Conservation (phyloP, 2,113 vertebrate species). For the Channa argus region DNA sequence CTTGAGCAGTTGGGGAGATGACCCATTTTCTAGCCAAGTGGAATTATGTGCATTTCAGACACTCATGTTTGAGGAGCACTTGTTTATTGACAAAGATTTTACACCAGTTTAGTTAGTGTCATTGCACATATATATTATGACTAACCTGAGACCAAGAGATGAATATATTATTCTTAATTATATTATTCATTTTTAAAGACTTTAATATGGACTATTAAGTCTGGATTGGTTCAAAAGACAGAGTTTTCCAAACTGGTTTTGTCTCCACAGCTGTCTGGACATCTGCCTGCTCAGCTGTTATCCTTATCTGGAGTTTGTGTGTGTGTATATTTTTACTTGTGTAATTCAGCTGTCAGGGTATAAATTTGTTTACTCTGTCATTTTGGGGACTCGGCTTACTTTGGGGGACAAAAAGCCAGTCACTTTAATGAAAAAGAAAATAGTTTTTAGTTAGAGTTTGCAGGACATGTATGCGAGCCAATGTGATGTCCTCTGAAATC, state of each 20-base stretch:
- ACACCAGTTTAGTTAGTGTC: slow-evolving; percentile 4
- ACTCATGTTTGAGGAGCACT: slow-evolving; percentile 21
- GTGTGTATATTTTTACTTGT: background rate
- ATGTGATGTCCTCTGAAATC: no score
- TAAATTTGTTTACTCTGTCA: background rate
- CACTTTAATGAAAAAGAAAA: no score
- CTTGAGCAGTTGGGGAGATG: slow-evolving; percentile 49
- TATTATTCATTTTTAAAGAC: slow-evolving; percentile 36
- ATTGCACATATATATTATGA: background rate
- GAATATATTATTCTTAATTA: slow-evolving; percentile 46
- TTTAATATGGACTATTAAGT: slow-evolving; percentile 9
- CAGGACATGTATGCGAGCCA: no score
- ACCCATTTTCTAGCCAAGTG: slow-evolving; percentile 61
- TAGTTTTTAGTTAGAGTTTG: no score
- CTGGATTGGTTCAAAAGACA: slow-evolving; percentile 39
- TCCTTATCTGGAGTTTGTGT: background rate
- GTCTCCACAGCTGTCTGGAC: slow-evolving; percentile 62
- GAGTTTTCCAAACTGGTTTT: slow-evolving; percentile 39
- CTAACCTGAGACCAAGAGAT: slow-evolving; percentile 35
- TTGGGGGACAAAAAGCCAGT: background rate
- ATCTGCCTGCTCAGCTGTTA: slow-evolving; percentile 65
- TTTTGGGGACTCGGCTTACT: background rate
- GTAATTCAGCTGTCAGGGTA: background rate
- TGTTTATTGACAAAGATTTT: slow-evolving; percentile 45
- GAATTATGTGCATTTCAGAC: slow-evolving; percentile 47